Conservation (phyloP, 2,797 vertebrate genomes). For the Lutjanus campechanus region DNA sequence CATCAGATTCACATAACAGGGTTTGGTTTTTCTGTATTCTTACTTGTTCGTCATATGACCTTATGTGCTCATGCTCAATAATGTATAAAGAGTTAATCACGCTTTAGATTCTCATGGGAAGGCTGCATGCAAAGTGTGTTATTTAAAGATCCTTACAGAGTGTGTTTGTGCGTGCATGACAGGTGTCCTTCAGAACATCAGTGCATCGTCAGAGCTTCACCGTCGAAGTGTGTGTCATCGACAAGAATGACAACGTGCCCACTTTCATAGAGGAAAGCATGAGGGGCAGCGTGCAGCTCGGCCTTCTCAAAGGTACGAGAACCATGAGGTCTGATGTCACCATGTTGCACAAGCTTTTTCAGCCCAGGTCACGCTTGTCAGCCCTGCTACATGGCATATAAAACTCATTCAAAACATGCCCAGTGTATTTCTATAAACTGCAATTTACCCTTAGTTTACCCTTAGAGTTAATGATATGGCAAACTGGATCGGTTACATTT, state of each 20-base stretch:
- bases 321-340: slow-evolving; percentile 15
- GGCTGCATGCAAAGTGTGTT: not conserved
- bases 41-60: not conserved
- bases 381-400: not conserved
- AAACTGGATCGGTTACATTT: not conserved
- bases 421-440: slow-evolving; percentile 3
- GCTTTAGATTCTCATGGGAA: not conserved
- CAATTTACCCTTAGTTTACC: not conserved
- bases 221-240: slow-evolving; percentile 84
- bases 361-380: not conserved
- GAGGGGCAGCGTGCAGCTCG: slow-evolving; percentile 85
- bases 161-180: slow-evolving; percentile 29
- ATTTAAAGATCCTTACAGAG: not conserved
- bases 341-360: not conserved
- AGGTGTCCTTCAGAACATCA: slow-evolving; percentile 83
- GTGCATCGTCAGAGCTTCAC: slow-evolving; percentile 83
- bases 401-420: not conserved
- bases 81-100: slow-evolving; percentile 1
- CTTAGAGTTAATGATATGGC: not conserved
- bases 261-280: slow-evolving; percentile 83
- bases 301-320: slow-evolving; percentile 85
- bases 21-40: not conserved
- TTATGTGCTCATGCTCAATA: not conserved
- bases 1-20: not conserved
- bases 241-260: slow-evolving; percentile 88